Conservation (phyloP, 2,797 vertebrate genomes). For the Momotus momota region DNA sequence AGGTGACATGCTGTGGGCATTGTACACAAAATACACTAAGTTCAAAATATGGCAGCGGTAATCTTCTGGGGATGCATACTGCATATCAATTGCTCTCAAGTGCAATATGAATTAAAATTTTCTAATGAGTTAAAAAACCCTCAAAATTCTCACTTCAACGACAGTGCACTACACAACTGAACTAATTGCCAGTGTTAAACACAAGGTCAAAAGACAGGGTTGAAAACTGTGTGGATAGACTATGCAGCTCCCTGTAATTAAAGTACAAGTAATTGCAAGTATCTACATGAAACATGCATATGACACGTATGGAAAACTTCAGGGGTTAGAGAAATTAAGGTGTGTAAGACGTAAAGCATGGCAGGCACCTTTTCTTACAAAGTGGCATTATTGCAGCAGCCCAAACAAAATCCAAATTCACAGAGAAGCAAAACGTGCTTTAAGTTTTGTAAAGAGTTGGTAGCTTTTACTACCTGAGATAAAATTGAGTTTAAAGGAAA, state of each 20-base stretch:
- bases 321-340: neutral
- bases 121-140: neutral
- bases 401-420: neutral
- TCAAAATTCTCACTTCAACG: neutral
- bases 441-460: neutral
- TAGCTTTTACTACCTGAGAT: neutral
- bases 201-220: neutral
- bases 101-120: neutral
- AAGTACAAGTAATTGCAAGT: neutral
- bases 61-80: neutral
- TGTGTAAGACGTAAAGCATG: neutral
- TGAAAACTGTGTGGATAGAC: neutral
- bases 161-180: neutral
- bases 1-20: neutral
- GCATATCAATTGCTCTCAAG: neutral
- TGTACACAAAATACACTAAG: neutral
- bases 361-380: neutral
- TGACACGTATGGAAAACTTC: neutral
- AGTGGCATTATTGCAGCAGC: neutral
- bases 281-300: accelerated
- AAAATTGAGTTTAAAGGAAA: neutral
- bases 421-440: neutral
- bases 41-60: neutral
- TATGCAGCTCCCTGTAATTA: neutral
- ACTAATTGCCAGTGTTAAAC: neutral